Evolutionary conservation across 2,113 vertebrate species (phyloP), one percentile per base, ranked within the genome.

Genomic region (Cnemophilus loriae): DNA sequence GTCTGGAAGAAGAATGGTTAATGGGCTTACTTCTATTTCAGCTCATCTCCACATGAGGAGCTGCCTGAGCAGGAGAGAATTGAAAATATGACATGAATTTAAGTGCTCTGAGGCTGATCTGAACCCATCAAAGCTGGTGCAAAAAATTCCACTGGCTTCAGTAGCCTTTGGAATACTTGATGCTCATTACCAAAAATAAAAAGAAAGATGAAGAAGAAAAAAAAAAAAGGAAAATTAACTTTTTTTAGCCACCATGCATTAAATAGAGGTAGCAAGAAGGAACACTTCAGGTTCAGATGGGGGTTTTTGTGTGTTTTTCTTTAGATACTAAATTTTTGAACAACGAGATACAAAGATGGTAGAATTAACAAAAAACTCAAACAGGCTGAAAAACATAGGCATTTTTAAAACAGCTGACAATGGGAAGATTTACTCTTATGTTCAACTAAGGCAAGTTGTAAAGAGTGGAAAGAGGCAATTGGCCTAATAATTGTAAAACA

Each of bases 21-120:
- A 96, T 87, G 78, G 96, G 80, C 81, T 95, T 91, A 70, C 75
- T 90, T 91, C 78, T 90, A 83, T 96, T 94, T 87, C 73, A 80
- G 70, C 76, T 91, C 68, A 64, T 87, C 90, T 90, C 89, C 84
- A 81, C 91, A 49, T 88, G 94, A 92, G 75, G 85, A 91, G 67
- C 69, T 78, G 81, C 55, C 63, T 75, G 73, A 70, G 49, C 68
- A 87, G 76, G 70, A 82, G 52, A 95, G 73, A 87, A 94, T 80
- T 95, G 91, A 84, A 91, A 93, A 81, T 87, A 81, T 32, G 50
- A 73, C 18, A 15, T 71, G 61, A 77, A 96, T 96, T 84, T 92
- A 85, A 93, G 71, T 93, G 47, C 59, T 94, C 69, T 84, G 68
- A 92, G 84, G 70, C 74, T 83, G 55, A 88, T 84, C 71, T 59